These are phyloP conservation scores for Mellivora capensis DNA, from an alignment of 2,113 vertebrate genomes.

Conservation along the genomic window DNA sequence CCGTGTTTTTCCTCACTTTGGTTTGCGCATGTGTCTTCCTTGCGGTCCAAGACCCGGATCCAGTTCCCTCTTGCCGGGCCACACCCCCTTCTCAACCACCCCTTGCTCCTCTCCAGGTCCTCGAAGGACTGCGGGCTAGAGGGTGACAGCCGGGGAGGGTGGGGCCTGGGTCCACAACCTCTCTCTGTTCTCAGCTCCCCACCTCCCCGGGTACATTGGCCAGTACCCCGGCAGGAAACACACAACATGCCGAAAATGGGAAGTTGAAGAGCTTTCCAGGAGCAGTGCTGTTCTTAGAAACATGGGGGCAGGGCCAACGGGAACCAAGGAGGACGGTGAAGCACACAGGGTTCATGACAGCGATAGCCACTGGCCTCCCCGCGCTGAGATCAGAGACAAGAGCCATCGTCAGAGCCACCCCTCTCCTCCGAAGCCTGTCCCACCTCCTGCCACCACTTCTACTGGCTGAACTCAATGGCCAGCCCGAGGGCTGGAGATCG, in stretches of 20 bases:
- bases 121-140: background rate
- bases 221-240: background rate
- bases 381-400: background rate
- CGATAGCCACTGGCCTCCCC: background rate
- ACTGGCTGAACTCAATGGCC: background rate
- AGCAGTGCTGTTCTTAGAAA: background rate
- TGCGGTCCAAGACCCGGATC: background rate
- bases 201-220: background rate
- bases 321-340: background rate
- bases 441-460: background rate
- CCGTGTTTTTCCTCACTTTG: background rate
- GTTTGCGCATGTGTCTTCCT: background rate
- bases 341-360: rapidly evolving
- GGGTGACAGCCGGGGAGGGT: background rate
- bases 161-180: background rate
- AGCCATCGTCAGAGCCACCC: background rate
- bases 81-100: rapidly evolving
- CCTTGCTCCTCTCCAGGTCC: background rate
- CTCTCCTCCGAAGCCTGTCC: background rate
- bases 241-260: background rate
- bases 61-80: rapidly evolving
- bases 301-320: rapidly evolving
- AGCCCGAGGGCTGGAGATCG: background rate
- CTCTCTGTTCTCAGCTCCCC: too few relatives aligned
- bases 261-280: rapidly evolving